Base-by-base conservation (phyloP, 2,113 vertebrate genomes). In the Paracanthobrama guichenoti region DNA sequence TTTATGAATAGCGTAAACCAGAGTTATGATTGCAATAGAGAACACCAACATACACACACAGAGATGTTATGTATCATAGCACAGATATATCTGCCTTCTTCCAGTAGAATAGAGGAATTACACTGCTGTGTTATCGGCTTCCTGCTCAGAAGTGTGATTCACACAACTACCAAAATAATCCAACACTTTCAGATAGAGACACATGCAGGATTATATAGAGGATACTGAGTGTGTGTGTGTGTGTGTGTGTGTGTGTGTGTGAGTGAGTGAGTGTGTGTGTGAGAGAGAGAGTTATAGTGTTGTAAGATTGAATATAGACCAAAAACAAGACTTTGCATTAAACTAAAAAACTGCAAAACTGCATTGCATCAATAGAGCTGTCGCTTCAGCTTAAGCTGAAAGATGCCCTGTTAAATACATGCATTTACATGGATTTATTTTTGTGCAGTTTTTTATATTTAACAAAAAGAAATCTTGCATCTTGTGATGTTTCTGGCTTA, bases 21-120 rank as follows among this genome's bases (percentile, higher is more conserved):
- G 85, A 84, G 59, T 31, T 62, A 69, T 79, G 62, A 57, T 11
- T n/a, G 42, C 71, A 86, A 72, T 44, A 78, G 87, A 88, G 79
- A 87, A 67, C 28, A 75, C 87, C 88, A 79, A 91, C 91, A 88
- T 89, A 90, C 90, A 91, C 84, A 88, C 85, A 90, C 71, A 55
- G 28, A n/a, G 35, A 88, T 31, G 84, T 46, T 46, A 81, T 73
- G 59, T 75, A 82, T 66, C 71, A 71, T 42, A 55, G 82, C 80
- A 28, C 48, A 42, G 53, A 62, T 13, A 83, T 42, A 71, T 72
- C 55, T 60, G 67, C 64, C 18, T 55, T 55, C 53, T 18, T 55
- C 53, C 53, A 55, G 7, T 20, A 42, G 60, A 78, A 78, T 77
- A 20, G 73, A 64, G 42, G 48, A 77, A 83, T 78, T 78, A 62